Percentiles rank a stretch among this genome's conserved stretches.
These are phyloP conservation scores for Julus scandinavius DNA, from an alignment of 2,888 invertebrate species.

Conservation along the genomic window DNA sequence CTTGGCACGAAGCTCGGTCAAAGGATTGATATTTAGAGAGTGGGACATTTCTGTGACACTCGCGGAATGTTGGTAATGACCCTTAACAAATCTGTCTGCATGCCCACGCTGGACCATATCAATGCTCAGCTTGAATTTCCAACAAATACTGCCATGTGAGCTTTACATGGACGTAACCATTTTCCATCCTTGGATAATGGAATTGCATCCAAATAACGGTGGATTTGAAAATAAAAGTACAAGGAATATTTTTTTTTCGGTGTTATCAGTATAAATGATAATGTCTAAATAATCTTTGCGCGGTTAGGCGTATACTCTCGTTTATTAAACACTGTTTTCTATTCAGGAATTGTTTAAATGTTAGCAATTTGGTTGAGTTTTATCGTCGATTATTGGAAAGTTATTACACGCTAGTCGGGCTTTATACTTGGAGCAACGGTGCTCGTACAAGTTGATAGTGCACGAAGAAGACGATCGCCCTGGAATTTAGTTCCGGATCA, in stretches of 20 bases:
- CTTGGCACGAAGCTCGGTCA: no score
- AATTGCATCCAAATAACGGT: background rate
- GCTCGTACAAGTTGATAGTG: slow-evolving; percentile 18
- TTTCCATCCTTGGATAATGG: background rate
- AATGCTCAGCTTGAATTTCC: background rate
- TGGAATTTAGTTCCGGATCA: slow-evolving; percentile 27
- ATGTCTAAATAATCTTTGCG: background rate
- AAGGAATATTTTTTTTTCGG: background rate
- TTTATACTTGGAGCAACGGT: background rate
- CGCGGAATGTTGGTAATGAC: no score
- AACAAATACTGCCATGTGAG: background rate
- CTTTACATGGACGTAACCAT: background rate
- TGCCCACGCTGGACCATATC: no score
- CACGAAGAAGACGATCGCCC: slow-evolving; percentile 22
- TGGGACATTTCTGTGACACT: no score
- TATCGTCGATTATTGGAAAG: slow-evolving; percentile 33
- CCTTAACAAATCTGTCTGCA: no score
- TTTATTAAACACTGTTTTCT: slow-evolving; percentile 27
- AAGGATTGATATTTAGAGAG: no score
- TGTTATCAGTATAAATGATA: background rate
- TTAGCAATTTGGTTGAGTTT: slow-evolving; percentile 25
- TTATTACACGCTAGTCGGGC: slow-evolving; percentile 33
- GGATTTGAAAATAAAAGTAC: background rate
- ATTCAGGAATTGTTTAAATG: slow-evolving; percentile 33
- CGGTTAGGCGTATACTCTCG: background rate